Base-by-base conservation (phyloP, 1,140 invertebrate species). In the Drosophila ananassae region DNA sequence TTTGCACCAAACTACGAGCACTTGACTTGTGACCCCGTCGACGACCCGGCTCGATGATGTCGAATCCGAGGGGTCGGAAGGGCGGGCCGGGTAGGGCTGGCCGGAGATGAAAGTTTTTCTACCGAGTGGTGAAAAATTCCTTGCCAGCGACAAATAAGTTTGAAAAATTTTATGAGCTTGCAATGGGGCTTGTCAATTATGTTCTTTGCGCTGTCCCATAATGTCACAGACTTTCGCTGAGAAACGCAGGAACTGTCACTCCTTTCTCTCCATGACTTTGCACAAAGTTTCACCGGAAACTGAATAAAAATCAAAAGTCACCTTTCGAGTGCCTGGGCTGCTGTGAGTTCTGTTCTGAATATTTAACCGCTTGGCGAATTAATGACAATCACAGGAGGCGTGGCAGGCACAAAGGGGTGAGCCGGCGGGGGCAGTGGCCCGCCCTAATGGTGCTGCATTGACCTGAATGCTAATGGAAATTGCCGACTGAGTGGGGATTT, bases 71-170 rank as follows among this genome's bases (percentile, higher is more conserved):
- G 32, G 72, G 37, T 58, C 17, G 50, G 58, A 17, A 17, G 6
- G 21, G 21, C n/a, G 21, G 9, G 69, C 85, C 32, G 25, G 6
- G 5, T 8, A 32, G 9, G 32, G 8, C 32, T 10, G 8, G 32
- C 32, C 32, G 34, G 34, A 37, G 34, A n/a, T 4, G 34, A 37
- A 37, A 85, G 63, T 87, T 85, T 80, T 59, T 46, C 62, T n/a
- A 12, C 10, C 13, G 12, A 8, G 21, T 51, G 39, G 64, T 22
- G 34, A 41, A 44, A 58, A 57, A 76, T 72, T 79, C 63, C 13
- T 44, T 72, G 58, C 73, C 57, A 44, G 68, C 60, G 73, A 81
- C 73, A 85, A 85, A 87, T 80, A 85, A 81, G 82, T 75, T 71
- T 79, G 61, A 53, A 63, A 59, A 71, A 72, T 83, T 79, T 78